Evolutionary conservation across 1,140 invertebrate species (phyloP).

Genomic region (Drosophila sp.): DNA sequence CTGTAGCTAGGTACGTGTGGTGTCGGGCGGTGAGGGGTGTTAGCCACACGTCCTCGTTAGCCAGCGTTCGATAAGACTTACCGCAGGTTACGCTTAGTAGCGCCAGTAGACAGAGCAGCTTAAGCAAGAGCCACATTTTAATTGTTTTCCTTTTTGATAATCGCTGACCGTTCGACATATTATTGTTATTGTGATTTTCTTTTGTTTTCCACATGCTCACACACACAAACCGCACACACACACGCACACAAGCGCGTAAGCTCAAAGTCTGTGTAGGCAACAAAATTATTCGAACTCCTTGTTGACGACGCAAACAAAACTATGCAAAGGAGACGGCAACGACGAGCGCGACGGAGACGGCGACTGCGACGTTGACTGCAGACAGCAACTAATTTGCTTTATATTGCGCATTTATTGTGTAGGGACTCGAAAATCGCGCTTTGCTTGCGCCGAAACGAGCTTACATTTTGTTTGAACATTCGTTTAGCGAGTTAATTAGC

Average conservation of each 20-base stretch:
- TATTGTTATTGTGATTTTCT: slow-evolving; percentile 66
- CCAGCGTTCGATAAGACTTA: slow-evolving; percentile 47
- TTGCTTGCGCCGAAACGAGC: slow-evolving; percentile 33
- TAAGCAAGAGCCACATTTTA: slow-evolving; percentile 53
- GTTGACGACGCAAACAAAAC: slow-evolving; percentile 42
- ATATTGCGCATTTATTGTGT: slow-evolving; percentile 73
- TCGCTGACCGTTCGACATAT: slow-evolving; percentile 44
- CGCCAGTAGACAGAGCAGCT: slow-evolving; percentile 56
- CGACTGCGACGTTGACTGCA: slow-evolving; percentile 30
- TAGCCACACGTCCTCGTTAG: slow-evolving; percentile 23
- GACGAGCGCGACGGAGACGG: neutral
- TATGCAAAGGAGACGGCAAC: slow-evolving; percentile 38
- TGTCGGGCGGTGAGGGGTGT: too few species aligned
- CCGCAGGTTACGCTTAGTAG: slow-evolving; percentile 50
- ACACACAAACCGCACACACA: slow-evolving; percentile 29
- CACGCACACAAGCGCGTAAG: slow-evolving; percentile 46
- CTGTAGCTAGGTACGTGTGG: neutral
- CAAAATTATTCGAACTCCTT: slow-evolving; percentile 36
- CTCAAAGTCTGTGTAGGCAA: slow-evolving; percentile 68
- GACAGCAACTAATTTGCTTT: slow-evolving; percentile 66
- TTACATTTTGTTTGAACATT: slow-evolving; percentile 63
- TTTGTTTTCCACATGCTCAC: slow-evolving; percentile 71
- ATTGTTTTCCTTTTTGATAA: slow-evolving; percentile 41
- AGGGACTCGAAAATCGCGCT: slow-evolving; percentile 58
- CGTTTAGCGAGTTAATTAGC: slow-evolving; percentile 39